These are phyloP conservation scores for Hyles vespertilio DNA, from an alignment of 1,140 invertebrate genomes.

Conservation along the genomic window DNA sequence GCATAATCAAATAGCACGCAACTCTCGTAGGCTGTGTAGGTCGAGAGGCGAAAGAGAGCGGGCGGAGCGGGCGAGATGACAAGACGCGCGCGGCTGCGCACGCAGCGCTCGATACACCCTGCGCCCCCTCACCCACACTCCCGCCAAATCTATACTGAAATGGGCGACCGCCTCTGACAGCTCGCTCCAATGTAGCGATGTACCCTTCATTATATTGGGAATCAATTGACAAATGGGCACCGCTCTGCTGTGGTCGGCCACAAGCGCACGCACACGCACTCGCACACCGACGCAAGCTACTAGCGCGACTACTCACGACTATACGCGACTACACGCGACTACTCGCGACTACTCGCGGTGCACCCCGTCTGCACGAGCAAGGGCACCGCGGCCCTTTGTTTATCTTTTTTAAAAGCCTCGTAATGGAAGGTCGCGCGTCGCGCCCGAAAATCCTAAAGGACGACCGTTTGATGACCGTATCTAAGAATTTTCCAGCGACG, in stretches of 20 bases:
- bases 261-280: conserved; percentile 6
- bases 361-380: conserved; percentile 1
- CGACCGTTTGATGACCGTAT: conserved; percentile 14
- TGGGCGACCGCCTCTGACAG: conserved; percentile 58
- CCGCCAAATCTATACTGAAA: conserved; percentile 46
- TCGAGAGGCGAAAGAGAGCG: conserved; percentile 28
- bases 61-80: conserved; percentile 40
- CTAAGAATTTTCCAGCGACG: conserved; percentile 17
- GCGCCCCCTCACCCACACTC: conserved; percentile 49
- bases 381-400: conserved; percentile 22
- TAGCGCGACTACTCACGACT: background rate
- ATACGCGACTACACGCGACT: background rate
- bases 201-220: conserved; percentile 72
- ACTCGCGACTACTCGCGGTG: conserved; percentile 2
- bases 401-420: conserved; percentile 34
- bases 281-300: background rate
- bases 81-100: conserved; percentile 53
- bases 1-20: conserved; percentile 66
- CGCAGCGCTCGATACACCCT: conserved; percentile 55
- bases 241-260: conserved; percentile 16
- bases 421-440: conserved; percentile 26
- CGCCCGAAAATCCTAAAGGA: conserved; percentile 15
- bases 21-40: conserved; percentile 46
- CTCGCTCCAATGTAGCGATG: conserved; percentile 59
- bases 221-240: conserved; percentile 69